Conservation (phyloP, 2,888 invertebrate genomes). For the Mycogona germanica region DNA sequence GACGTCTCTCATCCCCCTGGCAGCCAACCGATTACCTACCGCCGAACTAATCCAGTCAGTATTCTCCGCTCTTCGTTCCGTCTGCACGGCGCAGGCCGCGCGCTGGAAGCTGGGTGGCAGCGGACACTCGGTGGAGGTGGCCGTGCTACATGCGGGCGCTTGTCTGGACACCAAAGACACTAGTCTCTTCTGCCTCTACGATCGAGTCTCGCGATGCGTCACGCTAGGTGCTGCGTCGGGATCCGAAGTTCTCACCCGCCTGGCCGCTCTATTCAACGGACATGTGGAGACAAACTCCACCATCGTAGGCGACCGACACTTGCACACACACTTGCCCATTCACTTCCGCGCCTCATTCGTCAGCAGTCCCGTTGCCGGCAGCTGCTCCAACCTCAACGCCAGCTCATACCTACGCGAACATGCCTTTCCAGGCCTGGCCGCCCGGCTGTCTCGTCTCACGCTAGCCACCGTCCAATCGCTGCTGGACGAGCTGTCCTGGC, state of each 20-base stretch:
- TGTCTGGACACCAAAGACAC: conserved; percentile 9
- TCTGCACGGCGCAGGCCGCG: conserved; percentile 11
- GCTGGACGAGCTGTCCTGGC: conserved; percentile 77
- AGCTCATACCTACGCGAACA: conserved; percentile 21
- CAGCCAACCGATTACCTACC: conserved; percentile 1
- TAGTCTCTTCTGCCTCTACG: conserved; percentile 16
- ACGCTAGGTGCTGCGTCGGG: conserved; percentile 12
- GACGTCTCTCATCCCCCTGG: conserved; percentile 7
- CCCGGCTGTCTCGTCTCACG: conserved; percentile 40
- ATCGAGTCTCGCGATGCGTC: conserved; percentile 16
- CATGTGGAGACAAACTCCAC: conserved; percentile 9
- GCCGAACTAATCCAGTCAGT: conserved; percentile 17
- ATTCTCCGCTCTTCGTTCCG: conserved; percentile 13
- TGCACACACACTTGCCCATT: conserved; percentile 10
- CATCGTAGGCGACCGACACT: conserved; percentile 8
- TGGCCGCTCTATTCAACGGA: conserved; percentile 8
- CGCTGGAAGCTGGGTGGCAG: conserved; percentile 6
- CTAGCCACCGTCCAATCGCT: conserved; percentile 82
- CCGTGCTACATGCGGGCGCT: background rate
- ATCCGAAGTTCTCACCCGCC: background rate
- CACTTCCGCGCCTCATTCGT: conserved; percentile 14
- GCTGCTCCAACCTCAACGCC: conserved; percentile 22
- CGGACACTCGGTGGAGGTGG: conserved; percentile 17
- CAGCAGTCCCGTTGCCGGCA: conserved; percentile 1
- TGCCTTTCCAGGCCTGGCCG: conserved; percentile 19